Conservation (phyloP, 2,113 vertebrate genomes). For the Cyprinus carpio region DNA sequence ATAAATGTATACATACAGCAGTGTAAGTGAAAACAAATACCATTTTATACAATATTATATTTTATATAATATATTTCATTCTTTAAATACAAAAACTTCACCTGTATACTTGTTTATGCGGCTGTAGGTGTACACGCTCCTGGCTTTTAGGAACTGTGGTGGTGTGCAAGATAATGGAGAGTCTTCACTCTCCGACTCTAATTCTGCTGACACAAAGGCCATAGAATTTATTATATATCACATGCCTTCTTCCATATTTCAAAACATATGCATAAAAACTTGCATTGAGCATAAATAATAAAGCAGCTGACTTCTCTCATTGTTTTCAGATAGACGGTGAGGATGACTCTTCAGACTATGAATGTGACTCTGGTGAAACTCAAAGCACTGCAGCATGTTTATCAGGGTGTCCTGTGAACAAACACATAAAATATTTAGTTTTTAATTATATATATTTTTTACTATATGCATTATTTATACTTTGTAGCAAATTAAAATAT, state of each 20-base stretch:
- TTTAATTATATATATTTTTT: neutral
- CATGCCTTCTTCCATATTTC: neutral
- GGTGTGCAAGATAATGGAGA: slow-evolving; percentile 40
- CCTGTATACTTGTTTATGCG: slow-evolving; percentile 44
- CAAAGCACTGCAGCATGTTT: slow-evolving; percentile 59
- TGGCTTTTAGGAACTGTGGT: slow-evolving; percentile 43
- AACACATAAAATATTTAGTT: neutral
- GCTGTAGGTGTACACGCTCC: slow-evolving; percentile 44
- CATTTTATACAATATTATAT: neutral
- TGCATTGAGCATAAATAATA: neutral
- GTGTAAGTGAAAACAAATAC: neutral
- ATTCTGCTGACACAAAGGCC: slow-evolving; percentile 26
- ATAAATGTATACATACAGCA: neutral
- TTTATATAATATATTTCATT: neutral
- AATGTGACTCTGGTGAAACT: slow-evolving; percentile 58
- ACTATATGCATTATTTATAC: neutral
- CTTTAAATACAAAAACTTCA: neutral
- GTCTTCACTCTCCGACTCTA: slow-evolving; percentile 50
- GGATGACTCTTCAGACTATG: slow-evolving; percentile 40
- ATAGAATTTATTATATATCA: neutral
- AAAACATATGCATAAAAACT: slow-evolving; percentile 3
- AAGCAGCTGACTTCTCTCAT: slow-evolving; percentile 40
- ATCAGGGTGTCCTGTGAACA: slow-evolving; percentile 50
- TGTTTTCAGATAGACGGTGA: slow-evolving; percentile 35
- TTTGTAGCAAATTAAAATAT: neutral